Evolutionary conservation across 2,888 invertebrate species (phyloP).

Genomic region (Drosophila paracracens): DNA sequence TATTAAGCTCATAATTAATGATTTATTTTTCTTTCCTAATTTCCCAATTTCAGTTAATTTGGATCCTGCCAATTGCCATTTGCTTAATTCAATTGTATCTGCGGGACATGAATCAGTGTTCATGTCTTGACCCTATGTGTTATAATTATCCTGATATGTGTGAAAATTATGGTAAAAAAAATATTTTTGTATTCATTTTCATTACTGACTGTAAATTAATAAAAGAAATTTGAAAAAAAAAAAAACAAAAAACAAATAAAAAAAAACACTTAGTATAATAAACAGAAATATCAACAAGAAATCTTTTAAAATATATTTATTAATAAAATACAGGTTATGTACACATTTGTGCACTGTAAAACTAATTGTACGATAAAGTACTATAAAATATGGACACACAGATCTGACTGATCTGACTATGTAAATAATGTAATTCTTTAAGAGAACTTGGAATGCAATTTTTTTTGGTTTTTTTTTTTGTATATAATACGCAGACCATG

Average conservation of each 20-base stretch:
- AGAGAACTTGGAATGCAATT: background rate
- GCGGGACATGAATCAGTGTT: slow-evolving; percentile 31
- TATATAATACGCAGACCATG: background rate
- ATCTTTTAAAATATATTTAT: background rate
- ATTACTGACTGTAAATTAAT: slow-evolving; percentile 71
- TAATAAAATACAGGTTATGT: slow-evolving; percentile 4
- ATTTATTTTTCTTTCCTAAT: background rate
- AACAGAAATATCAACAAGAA: slow-evolving; percentile 11
- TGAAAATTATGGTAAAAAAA: slow-evolving; percentile 51
- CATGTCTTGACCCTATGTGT: slow-evolving; percentile 55
- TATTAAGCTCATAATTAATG: background rate
- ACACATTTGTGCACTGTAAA: background rate
- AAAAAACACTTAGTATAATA: slow-evolving; percentile 29
- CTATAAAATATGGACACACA: background rate
- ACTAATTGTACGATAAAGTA: background rate
- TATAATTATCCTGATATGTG: slow-evolving; percentile 50
- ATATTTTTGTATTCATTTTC: slow-evolving; percentile 70
- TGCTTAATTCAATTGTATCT: slow-evolving; percentile 42
- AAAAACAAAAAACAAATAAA: slow-evolving; percentile 22
- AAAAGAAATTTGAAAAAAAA: slow-evolving; percentile 55
- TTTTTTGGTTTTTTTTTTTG: no score
- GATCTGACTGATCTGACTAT: background rate
- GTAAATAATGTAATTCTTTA: background rate
- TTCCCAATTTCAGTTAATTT: slow-evolving; percentile 37
- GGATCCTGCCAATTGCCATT: slow-evolving; percentile 44